Evolutionary conservation across 2,113 vertebrate genomes (phyloP), one percentile per base, ranked within the genome.

Genomic region (Poecile atricapillus): DNA sequence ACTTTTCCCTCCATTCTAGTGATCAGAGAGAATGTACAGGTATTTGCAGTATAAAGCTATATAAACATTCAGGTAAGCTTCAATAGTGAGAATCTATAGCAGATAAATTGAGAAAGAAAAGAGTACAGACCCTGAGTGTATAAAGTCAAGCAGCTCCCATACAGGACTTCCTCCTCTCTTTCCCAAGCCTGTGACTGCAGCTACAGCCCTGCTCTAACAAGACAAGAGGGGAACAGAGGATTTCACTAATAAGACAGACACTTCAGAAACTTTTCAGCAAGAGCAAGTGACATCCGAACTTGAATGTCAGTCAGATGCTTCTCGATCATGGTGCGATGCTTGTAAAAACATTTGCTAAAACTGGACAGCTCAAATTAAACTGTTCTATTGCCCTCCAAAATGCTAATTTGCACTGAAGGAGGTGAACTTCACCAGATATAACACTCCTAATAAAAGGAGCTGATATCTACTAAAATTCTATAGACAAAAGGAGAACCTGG

Each of bases 51-150:
- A n/a, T 9, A 53, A 75, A 85, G 16, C 27, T 53, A 22, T 6
- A 35, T 11, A 87, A 90, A 43, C 14, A 15, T 58, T 65, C 31
- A 53, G 53, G 18, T 5, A 7, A 12, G 37, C 37, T 90, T 82
- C 47, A 53, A 16, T 2, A 3, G 23, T 20, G 31, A 53, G 53
- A 69, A 90, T 56, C 18, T 21, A 60, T 4, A 41, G 65, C 37
- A 79, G 39, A 55, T 9, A 67, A 67, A 75, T 1, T 44, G 41
- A 55, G 46, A 87, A 64, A 73, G 28, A 43, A 43, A 47, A 62
- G 11, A 58, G 21, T 2, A 87, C 1, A 5, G 55, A 11, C 37
- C 55, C 3, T 0, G 0, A 53, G 22, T 2, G 13, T 1, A 49
- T 31, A n/a, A 59, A 85, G 56, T 19, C 30, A 31, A 91, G 41